Percentiles rank a stretch among this genome's conserved stretches.
Evolutionary conservation across 2,113 vertebrate species (phyloP).

Genomic region (Pica pica): DNA sequence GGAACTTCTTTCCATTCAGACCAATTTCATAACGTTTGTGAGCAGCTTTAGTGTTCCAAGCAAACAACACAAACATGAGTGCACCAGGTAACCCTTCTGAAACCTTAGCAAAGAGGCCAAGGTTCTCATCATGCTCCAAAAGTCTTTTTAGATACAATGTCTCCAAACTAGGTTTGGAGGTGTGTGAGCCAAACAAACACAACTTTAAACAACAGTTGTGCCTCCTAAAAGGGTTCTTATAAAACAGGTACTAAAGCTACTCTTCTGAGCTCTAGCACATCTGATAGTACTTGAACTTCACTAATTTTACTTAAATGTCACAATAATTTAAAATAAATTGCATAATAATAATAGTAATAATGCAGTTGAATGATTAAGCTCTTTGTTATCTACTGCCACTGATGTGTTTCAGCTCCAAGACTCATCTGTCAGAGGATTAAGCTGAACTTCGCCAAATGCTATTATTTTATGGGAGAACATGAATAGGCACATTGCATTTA

Average conservation of each 20-base stretch:
- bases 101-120: not conserved
- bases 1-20: conserved; percentile 28
- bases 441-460: not conserved
- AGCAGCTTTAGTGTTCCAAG: not conserved
- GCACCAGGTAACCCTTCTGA: not conserved
- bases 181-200: not conserved
- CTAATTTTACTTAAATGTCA: not conserved
- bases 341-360: not conserved
- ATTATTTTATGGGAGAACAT: not conserved
- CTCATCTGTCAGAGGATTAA: not conserved
- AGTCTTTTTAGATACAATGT: not conserved
- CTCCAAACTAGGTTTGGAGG: not conserved
- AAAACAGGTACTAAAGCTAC: not conserved
- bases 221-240: not conserved
- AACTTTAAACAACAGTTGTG: not conserved
- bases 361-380: not conserved
- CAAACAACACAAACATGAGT: not conserved
- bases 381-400: not conserved
- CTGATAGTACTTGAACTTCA: not conserved
- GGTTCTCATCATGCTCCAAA: not conserved
- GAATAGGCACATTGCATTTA: not conserved
- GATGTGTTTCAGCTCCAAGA: not conserved
- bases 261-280: not conserved
- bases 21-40: not conserved
- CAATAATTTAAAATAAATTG: not conserved